Base-by-base conservation (phyloP, 1,140 invertebrate genomes). In the Gryon sp. region DNA sequence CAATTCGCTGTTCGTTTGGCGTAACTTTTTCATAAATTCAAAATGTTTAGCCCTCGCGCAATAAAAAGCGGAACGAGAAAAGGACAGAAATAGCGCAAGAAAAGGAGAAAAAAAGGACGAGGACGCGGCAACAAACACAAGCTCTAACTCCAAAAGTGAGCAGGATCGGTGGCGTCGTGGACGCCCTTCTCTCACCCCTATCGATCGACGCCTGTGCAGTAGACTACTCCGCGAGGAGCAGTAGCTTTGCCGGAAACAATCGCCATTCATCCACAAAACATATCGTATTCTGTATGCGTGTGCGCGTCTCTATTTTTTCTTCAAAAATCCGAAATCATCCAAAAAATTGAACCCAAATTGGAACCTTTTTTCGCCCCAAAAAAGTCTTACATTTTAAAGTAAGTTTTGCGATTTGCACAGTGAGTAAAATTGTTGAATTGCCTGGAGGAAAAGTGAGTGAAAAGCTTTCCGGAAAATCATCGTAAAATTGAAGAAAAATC, bases 181-280 rank as follows among this genome's bases (percentile, higher is more conserved):
- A 76, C 68, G 65, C 72, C 70, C 66, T 76, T 74, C 78, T 76
- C 69, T 76, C 69, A 70, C 50, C 78, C 70, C 66, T 75, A 79
- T 79, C 65, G 76, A 79, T 79, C 76, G 70, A 79, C 76, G 76
- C 76, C 65, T 79, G 76, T 79, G 76, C 70, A 79, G 65, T 78
- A 68, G 43, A 11, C 53, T 38, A 55, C 32, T 65, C 45, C 45
- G 50, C 28, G 34, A 75, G 32, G 43, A 50, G 48, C 69, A 69
- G 62, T 26, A 75, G 76, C 57, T 60, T 40, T n/a, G 59, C 65
- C 70, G 76, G 76, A 75, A 75, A 74, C 76, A 75, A 78, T 78
- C 76, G 70, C 76, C 59, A 70, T 78, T 78, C 76, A 78, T 75
- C 76, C 14, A 63, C 48, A 65, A 74, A 53, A 69, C 70, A 70